Base-by-base conservation (phyloP, 2,113 vertebrate genomes). In the Bufo bufo region DNA sequence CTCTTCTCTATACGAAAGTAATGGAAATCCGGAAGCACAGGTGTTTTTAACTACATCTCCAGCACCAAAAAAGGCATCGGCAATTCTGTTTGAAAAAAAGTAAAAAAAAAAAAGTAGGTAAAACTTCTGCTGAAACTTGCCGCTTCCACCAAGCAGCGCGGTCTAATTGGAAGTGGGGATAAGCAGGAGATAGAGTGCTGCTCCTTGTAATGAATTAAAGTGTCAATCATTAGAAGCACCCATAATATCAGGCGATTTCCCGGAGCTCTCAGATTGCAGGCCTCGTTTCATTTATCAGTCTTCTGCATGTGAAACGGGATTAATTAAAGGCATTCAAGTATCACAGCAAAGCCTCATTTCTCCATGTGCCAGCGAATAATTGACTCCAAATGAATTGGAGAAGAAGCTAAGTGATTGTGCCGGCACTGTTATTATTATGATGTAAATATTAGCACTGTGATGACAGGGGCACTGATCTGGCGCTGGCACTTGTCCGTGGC, bases 401-500 rank as follows among this genome's bases (percentile, higher is more conserved):
- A 92, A 94, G 88, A 84, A 87, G 89, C 91, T 74, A 90, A 89
- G 91, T 94, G 93, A 93, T 92, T 77, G 91, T 91, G 82, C 82
- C n/a, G 23, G 75, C 84, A 90, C 91, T 86, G 93, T 95, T 96
- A 95, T 95, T 94, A 94, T 95, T 95, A 94, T 94, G 94, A 94
- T 96, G 92, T 93, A 90, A 96, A 95, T 94, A 94, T 94, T 93
- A 91, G 91, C 92, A 94, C 90, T 93, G 87, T 85, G 91, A 83
- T 92, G 93, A 93, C 92, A 89, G 92, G 93, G 92, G 88, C 85
- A 89, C 91, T 92, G 91, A 92, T 85, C 91, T 89, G 90, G 91
- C 80, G 19, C 79, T 88, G 90, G 85, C 90, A 92, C 49, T 85
- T 33, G 85, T 72, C 65, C 3, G 91, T 91, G 90, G 90, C 87